These are phyloP conservation scores for Rhinoptilus africanus DNA, from an alignment of 2,113 vertebrate genomes.

Conservation along the genomic window DNA sequence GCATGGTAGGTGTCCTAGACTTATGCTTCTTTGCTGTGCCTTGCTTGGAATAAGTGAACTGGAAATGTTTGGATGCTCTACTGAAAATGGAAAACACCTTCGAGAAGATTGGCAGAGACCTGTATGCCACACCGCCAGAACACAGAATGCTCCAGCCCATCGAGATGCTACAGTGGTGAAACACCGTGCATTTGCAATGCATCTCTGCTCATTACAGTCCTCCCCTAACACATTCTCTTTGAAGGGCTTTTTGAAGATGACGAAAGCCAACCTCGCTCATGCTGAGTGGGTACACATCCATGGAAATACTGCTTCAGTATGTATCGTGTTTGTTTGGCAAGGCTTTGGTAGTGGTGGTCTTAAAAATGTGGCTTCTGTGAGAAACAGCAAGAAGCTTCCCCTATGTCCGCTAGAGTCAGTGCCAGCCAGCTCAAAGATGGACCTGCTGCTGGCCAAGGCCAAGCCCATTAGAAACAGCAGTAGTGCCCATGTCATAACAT, in stretches of 20 bases:
- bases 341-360: background rate
- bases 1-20: background rate
- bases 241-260: background rate
- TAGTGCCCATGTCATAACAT: fast-evolving
- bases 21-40: background rate
- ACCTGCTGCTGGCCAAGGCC: background rate
- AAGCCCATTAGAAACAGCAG: fast-evolving
- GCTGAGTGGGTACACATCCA: background rate
- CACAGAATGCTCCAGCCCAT: background rate
- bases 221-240: background rate
- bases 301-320: background rate
- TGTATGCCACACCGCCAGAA: background rate
- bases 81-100: background rate
- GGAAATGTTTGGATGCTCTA: background rate
- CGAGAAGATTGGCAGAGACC: background rate
- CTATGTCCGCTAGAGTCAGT: background rate
- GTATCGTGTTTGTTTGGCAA: background rate
- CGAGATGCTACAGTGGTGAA: background rate
- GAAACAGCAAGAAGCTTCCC: background rate
- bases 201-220: background rate
- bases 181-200: background rate
- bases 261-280: background rate
- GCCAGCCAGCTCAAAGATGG: background rate
- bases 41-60: background rate
- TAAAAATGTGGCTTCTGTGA: background rate